A percentile compares a stretch with the other conserved stretches of the same genome.
These are phyloP conservation scores for Lysiphlebus fabarum DNA, from an alignment of 1,140 invertebrate genomes.

Conservation along the genomic window DNA sequence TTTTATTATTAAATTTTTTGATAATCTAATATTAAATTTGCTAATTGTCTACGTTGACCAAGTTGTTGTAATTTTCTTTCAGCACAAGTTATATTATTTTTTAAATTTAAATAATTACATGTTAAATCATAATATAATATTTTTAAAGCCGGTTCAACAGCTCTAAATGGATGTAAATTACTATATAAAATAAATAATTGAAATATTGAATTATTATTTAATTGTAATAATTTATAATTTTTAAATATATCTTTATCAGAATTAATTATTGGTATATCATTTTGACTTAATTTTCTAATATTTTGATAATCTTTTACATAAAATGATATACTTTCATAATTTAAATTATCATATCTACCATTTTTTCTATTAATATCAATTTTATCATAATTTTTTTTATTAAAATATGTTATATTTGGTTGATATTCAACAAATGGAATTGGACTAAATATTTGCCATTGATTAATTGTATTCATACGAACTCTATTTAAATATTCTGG, in stretches of 20 bases:
- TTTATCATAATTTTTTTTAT: conserved; percentile 58
- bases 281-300: conserved; percentile 22
- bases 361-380: conserved; percentile 74
- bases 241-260: conserved; percentile 62
- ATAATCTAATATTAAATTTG: conserved; percentile 52
- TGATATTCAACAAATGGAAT: conserved; percentile 78
- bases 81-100: conserved; percentile 38
- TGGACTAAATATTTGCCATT: conserved; percentile 77
- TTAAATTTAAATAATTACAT: conserved; percentile 32
- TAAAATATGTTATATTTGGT: conserved; percentile 61
- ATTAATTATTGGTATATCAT: conserved; percentile 60
- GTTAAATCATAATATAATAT: conserved; percentile 57
- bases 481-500: conserved; percentile 82
- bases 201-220: conserved; percentile 55
- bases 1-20: no score
- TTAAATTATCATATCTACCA: conserved; percentile 75
- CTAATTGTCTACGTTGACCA: conserved; percentile 52
- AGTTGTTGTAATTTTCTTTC: conserved; percentile 41
- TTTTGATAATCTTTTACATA: conserved; percentile 73
- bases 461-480: conserved; percentile 80
- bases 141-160: conserved; percentile 68
- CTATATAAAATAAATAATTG: conserved; percentile 64
- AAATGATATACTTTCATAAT: conserved; percentile 74
- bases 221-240: conserved; percentile 43
- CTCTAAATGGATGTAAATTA: conserved; percentile 66